Evolutionary conservation across 1,140 invertebrate genomes (phyloP).

Genomic region (Drosophila insularis): DNA sequence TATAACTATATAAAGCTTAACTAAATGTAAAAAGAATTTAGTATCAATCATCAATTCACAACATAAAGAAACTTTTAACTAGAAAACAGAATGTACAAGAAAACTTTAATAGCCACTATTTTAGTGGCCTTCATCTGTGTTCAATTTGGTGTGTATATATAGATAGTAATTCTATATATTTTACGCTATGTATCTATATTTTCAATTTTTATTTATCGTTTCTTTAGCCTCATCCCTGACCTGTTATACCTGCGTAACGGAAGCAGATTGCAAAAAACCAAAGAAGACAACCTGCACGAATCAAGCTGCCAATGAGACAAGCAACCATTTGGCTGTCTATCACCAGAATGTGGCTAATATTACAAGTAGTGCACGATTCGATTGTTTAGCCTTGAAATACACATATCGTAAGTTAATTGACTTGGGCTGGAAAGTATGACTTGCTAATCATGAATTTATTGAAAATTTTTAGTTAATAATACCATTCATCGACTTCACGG

Average conservation of each 20-base stretch:
- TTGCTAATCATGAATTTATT: neutral
- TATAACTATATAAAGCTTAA: constrained; percentile 41
- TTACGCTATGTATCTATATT: no score
- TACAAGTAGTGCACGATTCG: constrained; percentile 34
- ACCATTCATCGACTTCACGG: constrained; percentile 54
- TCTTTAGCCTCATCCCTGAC: constrained; percentile 43
- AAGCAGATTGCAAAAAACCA: constrained; percentile 52
- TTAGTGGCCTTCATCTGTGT: constrained; percentile 49
- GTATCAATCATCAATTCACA: constrained; percentile 2
- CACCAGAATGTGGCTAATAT: constrained; percentile 40
- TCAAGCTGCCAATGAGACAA: constrained; percentile 51
- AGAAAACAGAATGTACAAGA: constrained; percentile 36
- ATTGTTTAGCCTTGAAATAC: constrained; percentile 51
- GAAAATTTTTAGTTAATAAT: constrained; percentile 32
- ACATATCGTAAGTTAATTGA: constrained; percentile 44
- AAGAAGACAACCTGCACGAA: constrained; percentile 42
- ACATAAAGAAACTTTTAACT: neutral
- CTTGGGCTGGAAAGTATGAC: neutral
- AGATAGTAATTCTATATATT: neutral
- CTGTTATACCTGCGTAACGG: constrained; percentile 51
- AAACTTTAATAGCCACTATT: constrained; percentile 28
- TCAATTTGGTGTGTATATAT: constrained; percentile 48
- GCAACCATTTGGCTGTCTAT: constrained; percentile 30
- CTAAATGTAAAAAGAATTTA: neutral
- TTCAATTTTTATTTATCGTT: no score